phyloP scores from a whole-genome alignment of 2,888 invertebrate genomes.

The Pseudococcus jackbeardsleyi region DNA sequence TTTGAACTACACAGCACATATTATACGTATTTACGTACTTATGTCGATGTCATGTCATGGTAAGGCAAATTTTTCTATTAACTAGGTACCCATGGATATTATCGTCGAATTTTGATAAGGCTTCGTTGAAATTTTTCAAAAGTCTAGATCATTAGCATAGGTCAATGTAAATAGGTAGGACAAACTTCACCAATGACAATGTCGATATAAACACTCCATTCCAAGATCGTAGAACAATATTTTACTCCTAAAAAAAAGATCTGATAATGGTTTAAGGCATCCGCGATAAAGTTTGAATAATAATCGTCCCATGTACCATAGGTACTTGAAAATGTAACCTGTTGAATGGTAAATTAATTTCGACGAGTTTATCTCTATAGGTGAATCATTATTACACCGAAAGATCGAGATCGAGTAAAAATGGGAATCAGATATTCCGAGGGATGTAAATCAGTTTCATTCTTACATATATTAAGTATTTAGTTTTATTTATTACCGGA shows the following conservation, averaged over 20 bases:
- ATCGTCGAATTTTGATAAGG: too few species aligned
- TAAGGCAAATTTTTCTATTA: too few species aligned
- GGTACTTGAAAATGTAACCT: background rate
- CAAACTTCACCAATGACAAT: too few species aligned
- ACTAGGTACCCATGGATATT: too few species aligned
- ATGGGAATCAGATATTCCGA: background rate
- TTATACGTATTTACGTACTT: too few species aligned
- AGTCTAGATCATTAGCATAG: too few species aligned
- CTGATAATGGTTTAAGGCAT: background rate
- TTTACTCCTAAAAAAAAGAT: slow-evolving; percentile 3
- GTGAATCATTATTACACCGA: background rate
- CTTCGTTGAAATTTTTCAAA: too few species aligned
- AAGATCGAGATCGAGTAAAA: background rate
- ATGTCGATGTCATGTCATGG: too few species aligned
- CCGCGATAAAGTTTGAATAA: slow-evolving; percentile 19
- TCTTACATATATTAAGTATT: too few species aligned
- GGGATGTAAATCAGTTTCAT: background rate
- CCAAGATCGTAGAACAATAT: background rate
- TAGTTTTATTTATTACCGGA: too few species aligned
- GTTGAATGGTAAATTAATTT: slow-evolving; percentile 29
- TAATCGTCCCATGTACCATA: background rate
- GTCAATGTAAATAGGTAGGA: too few species aligned
- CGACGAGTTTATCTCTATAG: background rate
- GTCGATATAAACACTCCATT: background rate
- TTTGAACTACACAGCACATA: too few species aligned